Conservation (phyloP, 2,113 vertebrate genomes). For the Brienomyrus brachyistius region DNA sequence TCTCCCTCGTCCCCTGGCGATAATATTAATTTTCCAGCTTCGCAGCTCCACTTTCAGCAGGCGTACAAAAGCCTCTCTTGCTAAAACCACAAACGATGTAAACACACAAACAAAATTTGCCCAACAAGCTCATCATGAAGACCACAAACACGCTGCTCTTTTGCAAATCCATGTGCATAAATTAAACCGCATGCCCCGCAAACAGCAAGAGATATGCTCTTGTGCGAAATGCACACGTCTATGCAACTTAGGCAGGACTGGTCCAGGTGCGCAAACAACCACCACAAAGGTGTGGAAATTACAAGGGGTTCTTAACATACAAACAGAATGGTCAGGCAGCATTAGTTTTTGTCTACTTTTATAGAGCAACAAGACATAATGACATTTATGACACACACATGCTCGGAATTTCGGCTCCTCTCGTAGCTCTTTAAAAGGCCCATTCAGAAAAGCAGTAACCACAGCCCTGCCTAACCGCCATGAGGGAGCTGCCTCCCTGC, state of each 20-base stretch:
- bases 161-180: neutral
- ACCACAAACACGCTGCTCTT: neutral
- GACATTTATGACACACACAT: neutral
- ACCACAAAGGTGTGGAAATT: neutral
- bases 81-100: neutral
- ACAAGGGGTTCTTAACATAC: neutral
- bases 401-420: neutral
- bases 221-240: neutral
- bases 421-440: neutral
- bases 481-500: neutral
- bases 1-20: neutral
- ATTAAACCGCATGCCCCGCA: neutral
- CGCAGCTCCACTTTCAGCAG: neutral
- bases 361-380: neutral
- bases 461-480: neutral
- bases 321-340: no score
- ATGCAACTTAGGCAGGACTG: neutral
- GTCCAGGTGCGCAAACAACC: neutral
- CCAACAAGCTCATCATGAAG: neutral
- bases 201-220: neutral
- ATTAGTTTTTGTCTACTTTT: neutral
- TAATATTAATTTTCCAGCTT: neutral
- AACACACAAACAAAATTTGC: neutral
- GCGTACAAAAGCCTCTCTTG: neutral
- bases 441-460: neutral